Evolutionary conservation across 1,140 invertebrate genomes (phyloP), one percentile per base, ranked within the genome.

Genomic region (Metopolophium dirhodum): DNA sequence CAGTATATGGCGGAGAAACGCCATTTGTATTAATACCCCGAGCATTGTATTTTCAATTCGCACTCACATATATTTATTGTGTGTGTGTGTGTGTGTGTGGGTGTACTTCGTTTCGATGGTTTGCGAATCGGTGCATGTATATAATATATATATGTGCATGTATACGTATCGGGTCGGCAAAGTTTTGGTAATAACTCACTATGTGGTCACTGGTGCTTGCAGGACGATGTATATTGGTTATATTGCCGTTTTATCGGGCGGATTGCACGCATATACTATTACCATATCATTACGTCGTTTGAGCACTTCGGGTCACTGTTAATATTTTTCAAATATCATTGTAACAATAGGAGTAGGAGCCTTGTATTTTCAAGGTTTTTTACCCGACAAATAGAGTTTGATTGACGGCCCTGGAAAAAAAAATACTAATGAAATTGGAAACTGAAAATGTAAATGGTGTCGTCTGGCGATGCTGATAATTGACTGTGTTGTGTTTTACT

Each of bases 151-250:
- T 54, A 54, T 18, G 22, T 22, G 4, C 6, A 20, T 20, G n/a
- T 68, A 68, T 11, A 30, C 61, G 61, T n/a, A 77, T 77, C 30
- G 85, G 85, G 85, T 47, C 45, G 35, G 30, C 30, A 47, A 87
- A 87, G 85, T 87, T 87, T 87, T n/a, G 85, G 45, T 87, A 87
- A 87, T 87, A 87, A 87, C 30, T 87, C 85, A 87, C 45, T 47
- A 20, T 47, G 45, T 6, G 83, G 83, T 85, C 83, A 85, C 35
- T 37, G 35, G 9, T 85, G 41, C 4, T 85, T 85, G 37, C 23
- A 30, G 61, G 14, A 77, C 11, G 35, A 85, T 45, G 45, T 82
- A 83, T 83, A 83, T 68, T 77, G 61, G 30, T 77, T 54, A 54
- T 54, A 54, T 54, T 54, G 20, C 6, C 51, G 22, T 77, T n/a